A percentile compares a stretch with the other conserved stretches of the same genome.
phyloP scores from a whole-genome alignment of 2,888 invertebrate genomes.

The Pseudoips prasinana region DNA sequence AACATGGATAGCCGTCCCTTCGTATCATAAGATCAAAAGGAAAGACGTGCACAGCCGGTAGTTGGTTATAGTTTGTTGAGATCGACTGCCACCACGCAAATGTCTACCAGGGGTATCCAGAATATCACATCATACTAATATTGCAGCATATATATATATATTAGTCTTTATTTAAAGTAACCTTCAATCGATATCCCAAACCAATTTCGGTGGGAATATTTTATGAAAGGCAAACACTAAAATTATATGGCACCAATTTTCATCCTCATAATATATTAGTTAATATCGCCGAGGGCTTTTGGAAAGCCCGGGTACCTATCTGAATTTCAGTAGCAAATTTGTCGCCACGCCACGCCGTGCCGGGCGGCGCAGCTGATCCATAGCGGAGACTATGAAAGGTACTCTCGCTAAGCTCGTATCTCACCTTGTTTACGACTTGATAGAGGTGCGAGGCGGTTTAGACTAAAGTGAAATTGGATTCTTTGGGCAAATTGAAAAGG shows the following conservation, averaged over 20 bases:
- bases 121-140: too few species aligned
- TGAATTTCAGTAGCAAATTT: constrained; percentile 9
- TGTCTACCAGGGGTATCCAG: too few species aligned
- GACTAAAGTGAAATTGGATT: constrained; percentile 17
- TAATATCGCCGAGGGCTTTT: constrained; percentile 7
- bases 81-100: too few species aligned
- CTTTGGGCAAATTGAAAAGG: constrained; percentile 14
- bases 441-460: constrained; percentile 14
- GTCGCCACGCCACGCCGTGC: constrained; percentile 7
- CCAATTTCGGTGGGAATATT: too few species aligned
- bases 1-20: too few species aligned
- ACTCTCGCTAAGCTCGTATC: constrained; percentile 3
- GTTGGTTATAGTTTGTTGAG: too few species aligned
- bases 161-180: too few species aligned
- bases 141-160: too few species aligned
- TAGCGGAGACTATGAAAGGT: constrained; percentile 2
- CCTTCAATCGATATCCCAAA: too few species aligned
- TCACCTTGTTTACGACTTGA: constrained; percentile 19
- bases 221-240: too few species aligned
- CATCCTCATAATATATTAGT: constrained; percentile 9
- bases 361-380: constrained; percentile 13
- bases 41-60: too few species aligned
- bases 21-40: too few species aligned
- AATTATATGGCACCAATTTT: constrained; percentile 7
- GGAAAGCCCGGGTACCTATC: constrained; percentile 3